Evolutionary conservation across 53 echinoderm and acorn worm genomes (phyloP), one percentile per base, ranked within the genome.

Genomic region (Astropecten irregularis): DNA sequence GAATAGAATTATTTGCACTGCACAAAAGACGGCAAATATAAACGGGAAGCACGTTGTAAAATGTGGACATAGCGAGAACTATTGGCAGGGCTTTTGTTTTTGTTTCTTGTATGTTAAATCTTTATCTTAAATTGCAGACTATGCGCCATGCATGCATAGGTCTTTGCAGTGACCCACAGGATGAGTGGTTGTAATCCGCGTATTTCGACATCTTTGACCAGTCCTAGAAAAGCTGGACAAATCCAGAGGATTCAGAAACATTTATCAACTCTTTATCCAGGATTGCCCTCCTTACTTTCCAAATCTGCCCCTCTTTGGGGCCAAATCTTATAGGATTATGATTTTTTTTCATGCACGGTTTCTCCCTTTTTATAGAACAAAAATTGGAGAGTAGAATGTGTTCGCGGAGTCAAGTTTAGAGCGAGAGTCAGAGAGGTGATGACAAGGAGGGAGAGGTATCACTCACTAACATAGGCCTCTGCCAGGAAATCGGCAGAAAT

Each of bases 401-500:
- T 22, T 33, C 73, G 19, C 25, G 16, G 27, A 39, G 36, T 58
- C 57, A 40, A 58, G 32, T 35, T 59, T 57, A 28, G 40, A 59
- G 76, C 58, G 6, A 76, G 76, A 44, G 30, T 27, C 39, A 7
- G n/a, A n/a, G 15, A 44, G 76, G 76, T 76, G 76, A 76, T 76
- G 76, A 76, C 76, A 76, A 59, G 32, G 28, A 57, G 25, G 54
- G 76, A 57, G 29, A 49, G 71, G 9, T 53, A 73, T 76, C 76
- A 76, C 76, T 76, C 76, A 76, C 23, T 76, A 58, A 58, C 40
- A 15, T 40, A 27, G 28, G 40, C 13, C 59, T 50, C 57, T 35
- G 42, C 44, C 58, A 76, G 76, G 76, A 76, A 76, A 59, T 76
- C 57, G 33, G 54, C 21, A 73, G 73, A 73, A 73, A 73, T 73